Base-by-base conservation (phyloP, 2,797 vertebrate genomes). In the Emydoidea blandingii region DNA sequence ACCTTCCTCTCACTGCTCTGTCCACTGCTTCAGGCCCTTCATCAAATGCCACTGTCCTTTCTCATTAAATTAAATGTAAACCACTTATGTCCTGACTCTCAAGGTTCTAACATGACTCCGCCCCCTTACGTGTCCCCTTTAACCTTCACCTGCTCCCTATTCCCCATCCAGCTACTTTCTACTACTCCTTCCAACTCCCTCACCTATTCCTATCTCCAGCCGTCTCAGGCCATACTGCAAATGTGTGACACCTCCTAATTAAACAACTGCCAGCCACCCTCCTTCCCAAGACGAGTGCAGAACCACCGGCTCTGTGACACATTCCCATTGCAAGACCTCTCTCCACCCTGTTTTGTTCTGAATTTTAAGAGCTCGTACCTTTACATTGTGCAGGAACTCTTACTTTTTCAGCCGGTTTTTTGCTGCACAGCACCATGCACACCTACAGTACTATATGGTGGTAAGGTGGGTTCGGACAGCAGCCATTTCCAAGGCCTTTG, bases 381-480 rank as follows among this genome's bases (percentile, higher is more conserved):
- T 50, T 27, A 2, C 29, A 52, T 57, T 78, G 0, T 50, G 86
- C 87, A 82, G 79, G 34, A 5, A 79, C 79, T 44, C 59, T 34
- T 23, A 0, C 8, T 79, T 25, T 81, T 44, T 93, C 23, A 85
- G 31, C 0, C 3, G 3, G 62, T 47, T 90, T 78, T 1, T 57
- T 34, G 4, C 83, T 6, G 83, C 92, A 49, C 65, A 78, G 68
- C 86, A n/a, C 4, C 27, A 74, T 68, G n/a, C 9, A 59, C 49
- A 41, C 50, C 49, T 21, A 21, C 23, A 57, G 83, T 83, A 83
- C 10, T 1, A 31, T 1, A 0, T 2, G 2, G 80, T 18, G 59
- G 31, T 16, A n/a, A 18, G 31, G 31, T 4, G 59, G 31, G 59
- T 34, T 65, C 31, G 3, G 29, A 81, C 0, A 0, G 65, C 0